phyloP scores from a whole-genome alignment of 2,888 invertebrate genomes.

The Allolobophora icterica region DNA sequence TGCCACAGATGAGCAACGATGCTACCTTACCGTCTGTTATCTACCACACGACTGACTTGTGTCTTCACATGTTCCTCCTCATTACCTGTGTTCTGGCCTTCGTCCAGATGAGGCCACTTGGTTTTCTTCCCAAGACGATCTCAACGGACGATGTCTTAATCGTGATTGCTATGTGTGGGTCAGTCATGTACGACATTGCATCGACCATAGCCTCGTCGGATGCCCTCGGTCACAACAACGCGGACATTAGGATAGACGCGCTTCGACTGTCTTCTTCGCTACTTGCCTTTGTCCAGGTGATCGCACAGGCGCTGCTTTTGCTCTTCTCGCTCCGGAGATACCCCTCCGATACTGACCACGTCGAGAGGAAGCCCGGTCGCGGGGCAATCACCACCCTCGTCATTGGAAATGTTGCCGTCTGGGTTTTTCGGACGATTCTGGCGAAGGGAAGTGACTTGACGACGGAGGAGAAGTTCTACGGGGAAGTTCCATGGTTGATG shows the following conservation, averaged over 20 bases:
- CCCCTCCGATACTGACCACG: slow-evolving; percentile 56
- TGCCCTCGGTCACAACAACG: slow-evolving; percentile 45
- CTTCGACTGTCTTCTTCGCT: slow-evolving; percentile 29
- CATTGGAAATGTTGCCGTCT: slow-evolving; percentile 73
- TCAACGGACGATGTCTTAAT: slow-evolving; percentile 75
- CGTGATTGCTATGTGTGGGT: slow-evolving; percentile 89
- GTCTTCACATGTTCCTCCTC: slow-evolving; percentile 49
- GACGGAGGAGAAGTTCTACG: slow-evolving; percentile 68
- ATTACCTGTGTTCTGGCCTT: slow-evolving; percentile 55
- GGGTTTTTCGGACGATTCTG: slow-evolving; percentile 71
- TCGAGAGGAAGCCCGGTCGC: slow-evolving; percentile 67
- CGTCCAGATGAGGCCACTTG: slow-evolving; percentile 48
- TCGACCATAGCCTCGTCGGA: not conserved
- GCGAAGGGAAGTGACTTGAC: slow-evolving; percentile 40
- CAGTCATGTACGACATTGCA: slow-evolving; percentile 73
- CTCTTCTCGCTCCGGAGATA: slow-evolving; percentile 58
- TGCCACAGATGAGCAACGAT: slow-evolving; percentile 45
- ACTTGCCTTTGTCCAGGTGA: slow-evolving; percentile 53
- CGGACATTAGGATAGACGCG: not conserved
- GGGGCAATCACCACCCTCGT: slow-evolving; percentile 72
- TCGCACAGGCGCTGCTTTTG: slow-evolving; percentile 59
- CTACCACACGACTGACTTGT: slow-evolving; percentile 58
- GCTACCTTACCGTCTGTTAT: slow-evolving; percentile 38
- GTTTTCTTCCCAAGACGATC: slow-evolving; percentile 37
- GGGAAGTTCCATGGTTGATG: slow-evolving; percentile 73